Percentiles rank a stretch among this genome's conserved stretches.
These are phyloP conservation scores for Mactra quadrangularis DNA, from an alignment of 1,140 invertebrate species.

Conservation along the genomic window DNA sequence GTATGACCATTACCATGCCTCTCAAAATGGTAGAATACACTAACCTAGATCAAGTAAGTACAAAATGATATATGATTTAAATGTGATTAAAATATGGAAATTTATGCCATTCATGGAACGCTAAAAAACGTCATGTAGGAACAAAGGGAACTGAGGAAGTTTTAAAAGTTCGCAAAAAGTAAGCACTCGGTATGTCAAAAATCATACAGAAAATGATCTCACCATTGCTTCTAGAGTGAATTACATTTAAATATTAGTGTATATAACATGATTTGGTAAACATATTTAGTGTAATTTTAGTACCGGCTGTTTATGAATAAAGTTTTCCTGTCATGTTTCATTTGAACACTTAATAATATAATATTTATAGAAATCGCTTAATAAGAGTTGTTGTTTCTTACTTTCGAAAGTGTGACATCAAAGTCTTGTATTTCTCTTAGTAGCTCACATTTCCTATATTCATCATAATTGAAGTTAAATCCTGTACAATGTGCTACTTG, in stretches of 20 bases:
- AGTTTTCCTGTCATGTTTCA: background rate
- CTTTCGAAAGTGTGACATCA: constrained; percentile 61
- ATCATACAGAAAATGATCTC: background rate
- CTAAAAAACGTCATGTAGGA: too few relatives aligned
- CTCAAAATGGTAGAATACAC: constrained; percentile 67
- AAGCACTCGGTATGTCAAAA: background rate
- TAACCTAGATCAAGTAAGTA: too few relatives aligned
- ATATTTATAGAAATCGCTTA: background rate
- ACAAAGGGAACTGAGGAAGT: too few relatives aligned
- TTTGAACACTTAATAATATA: background rate
- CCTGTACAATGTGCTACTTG: constrained; percentile 68
- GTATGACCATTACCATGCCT: constrained; percentile 67
- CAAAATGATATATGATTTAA: too few relatives aligned
- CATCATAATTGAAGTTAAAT: constrained; percentile 73
- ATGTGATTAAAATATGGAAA: too few relatives aligned
- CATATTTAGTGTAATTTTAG: background rate
- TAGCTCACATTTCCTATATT: constrained; percentile 61
- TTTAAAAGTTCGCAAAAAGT: too few relatives aligned
- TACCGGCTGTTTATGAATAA: background rate
- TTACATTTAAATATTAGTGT: background rate
- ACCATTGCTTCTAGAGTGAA: background rate
- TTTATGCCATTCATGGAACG: too few relatives aligned
- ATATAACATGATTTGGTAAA: background rate
- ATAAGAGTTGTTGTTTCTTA: constrained; percentile 60
- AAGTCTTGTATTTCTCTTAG: constrained; percentile 63